Evolutionary conservation across 2,113 vertebrate species (phyloP).

Genomic region (Cheirogaleus medius): DNA sequence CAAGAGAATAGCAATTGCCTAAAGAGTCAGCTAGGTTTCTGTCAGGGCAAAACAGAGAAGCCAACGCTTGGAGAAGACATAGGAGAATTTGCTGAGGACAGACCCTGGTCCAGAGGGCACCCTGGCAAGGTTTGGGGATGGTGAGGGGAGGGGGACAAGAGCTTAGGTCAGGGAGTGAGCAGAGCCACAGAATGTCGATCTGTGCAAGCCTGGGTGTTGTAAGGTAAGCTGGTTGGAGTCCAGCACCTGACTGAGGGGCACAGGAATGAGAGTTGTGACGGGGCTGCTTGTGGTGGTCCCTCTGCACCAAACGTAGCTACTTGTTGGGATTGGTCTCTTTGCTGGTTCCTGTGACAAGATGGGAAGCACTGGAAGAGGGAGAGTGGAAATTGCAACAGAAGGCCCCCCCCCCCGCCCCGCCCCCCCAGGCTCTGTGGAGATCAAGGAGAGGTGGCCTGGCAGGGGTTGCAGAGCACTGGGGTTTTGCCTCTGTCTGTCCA

Average conservation of each 20-base stretch:
- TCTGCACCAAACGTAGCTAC: not conserved
- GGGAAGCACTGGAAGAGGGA: not conserved
- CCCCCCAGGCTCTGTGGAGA: not conserved
- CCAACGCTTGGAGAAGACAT: not conserved
- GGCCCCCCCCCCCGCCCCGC: fast-evolving
- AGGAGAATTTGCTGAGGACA: not conserved
- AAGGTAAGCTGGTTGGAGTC: too few species aligned
- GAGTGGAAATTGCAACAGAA: not conserved
- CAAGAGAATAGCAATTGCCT: not conserved
- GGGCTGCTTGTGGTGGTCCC: not conserved
- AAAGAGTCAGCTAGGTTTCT: not conserved
- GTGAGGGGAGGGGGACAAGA: fast-evolving
- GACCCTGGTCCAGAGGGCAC: not conserved
- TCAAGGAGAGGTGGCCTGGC: not conserved
- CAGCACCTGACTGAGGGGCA: not conserved
- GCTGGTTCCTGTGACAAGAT: not conserved
- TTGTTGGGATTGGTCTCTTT: not conserved
- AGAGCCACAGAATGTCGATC: not conserved
- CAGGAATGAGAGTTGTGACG: not conserved
- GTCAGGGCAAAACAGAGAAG: not conserved
- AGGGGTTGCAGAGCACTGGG: not conserved
- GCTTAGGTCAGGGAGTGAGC: not conserved
- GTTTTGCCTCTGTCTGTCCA: not conserved
- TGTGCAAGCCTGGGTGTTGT: not conserved
- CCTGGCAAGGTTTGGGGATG: not conserved